phyloP scores from a whole-genome alignment of 2,797 vertebrate genomes.

The Phyllotis vaccarum region DNA sequence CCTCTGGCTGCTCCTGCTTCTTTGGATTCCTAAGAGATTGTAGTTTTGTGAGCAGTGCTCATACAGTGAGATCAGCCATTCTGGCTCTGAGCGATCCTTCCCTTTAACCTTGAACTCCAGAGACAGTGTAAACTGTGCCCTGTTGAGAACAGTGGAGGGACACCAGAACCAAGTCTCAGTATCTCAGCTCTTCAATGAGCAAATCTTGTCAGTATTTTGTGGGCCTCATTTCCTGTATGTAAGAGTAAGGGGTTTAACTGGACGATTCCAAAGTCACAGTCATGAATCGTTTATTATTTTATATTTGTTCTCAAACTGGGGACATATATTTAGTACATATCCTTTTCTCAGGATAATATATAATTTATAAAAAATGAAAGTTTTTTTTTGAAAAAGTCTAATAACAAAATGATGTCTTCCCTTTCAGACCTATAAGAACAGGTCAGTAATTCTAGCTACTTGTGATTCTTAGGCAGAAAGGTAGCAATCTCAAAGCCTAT shows the following conservation, averaged over 20 bases:
- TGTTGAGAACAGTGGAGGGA: rapidly evolving
- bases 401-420: not conserved
- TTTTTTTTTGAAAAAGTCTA: not conserved
- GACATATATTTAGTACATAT: not conserved
- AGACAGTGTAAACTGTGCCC: not conserved
- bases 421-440: not conserved
- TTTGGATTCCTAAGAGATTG: not conserved
- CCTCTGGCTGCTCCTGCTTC: not conserved
- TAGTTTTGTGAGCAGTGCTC: too few species aligned
- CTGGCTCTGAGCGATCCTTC: not conserved
- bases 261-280: not conserved
- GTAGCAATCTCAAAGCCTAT: not conserved
- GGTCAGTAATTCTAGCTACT: not conserved
- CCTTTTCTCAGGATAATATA: not conserved
- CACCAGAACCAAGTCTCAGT: not conserved
- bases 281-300: conserved; percentile 1
- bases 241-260: not conserved
- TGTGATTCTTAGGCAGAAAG: not conserved
- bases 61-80: not conserved
- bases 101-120: not conserved
- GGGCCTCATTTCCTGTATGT: not conserved
- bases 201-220: not conserved
- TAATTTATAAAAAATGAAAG: not conserved
- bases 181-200: not conserved
- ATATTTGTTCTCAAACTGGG: not conserved